Conservation (phyloP, 2,113 vertebrate genomes). For the Mastomys coucha region DNA sequence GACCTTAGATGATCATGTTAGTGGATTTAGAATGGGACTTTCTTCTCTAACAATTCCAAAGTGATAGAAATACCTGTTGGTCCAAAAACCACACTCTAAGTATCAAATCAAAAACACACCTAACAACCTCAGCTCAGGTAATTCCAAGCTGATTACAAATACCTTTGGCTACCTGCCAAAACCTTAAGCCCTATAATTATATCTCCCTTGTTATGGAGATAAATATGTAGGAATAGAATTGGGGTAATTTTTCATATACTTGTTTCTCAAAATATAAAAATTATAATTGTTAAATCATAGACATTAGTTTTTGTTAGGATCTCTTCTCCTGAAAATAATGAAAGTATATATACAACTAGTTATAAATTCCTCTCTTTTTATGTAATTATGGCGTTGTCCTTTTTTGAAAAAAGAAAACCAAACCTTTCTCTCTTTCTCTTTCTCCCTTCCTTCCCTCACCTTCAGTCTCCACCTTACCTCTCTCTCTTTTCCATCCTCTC, state of each 20-base stretch:
- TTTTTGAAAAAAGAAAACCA: not conserved
- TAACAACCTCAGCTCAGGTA: not conserved
- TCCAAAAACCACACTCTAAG: not conserved
- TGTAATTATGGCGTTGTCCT: not conserved
- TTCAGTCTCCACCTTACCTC: no score
- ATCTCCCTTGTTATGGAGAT: not conserved
- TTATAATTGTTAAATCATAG: not conserved
- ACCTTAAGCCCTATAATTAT: not conserved
- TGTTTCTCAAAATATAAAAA: constrained; percentile 15
- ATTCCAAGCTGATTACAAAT: not conserved
- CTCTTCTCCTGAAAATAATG: not conserved
- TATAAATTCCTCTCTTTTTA: not conserved
- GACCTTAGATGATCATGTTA: not conserved
- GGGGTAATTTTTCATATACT: not conserved
- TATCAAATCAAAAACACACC: not conserved
- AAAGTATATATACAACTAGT: not conserved
- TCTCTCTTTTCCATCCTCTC: not conserved
- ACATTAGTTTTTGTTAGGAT: not conserved
- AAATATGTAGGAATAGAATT: not conserved
- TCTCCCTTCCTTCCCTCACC: not conserved
- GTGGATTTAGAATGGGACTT: not conserved
- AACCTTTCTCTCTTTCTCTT: not conserved
- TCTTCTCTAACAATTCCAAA: not conserved
- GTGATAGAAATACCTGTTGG: not conserved
- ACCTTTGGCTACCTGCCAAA: not conserved